A percentile compares a stretch with the other conserved stretches of the same genome.
Conservation (phyloP, 2,888 invertebrate genomes). For the Alloscopus bannaensis region DNA sequence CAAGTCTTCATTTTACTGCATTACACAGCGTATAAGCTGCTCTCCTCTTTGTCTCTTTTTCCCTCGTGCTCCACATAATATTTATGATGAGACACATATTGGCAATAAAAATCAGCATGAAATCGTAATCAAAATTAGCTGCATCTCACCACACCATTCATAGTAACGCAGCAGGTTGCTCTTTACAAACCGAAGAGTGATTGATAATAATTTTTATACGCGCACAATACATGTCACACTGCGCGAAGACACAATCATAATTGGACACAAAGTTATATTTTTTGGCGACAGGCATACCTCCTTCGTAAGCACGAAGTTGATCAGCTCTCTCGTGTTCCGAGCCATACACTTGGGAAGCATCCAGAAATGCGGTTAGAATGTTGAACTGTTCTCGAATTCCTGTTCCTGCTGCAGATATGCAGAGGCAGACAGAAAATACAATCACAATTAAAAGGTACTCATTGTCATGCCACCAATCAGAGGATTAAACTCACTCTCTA, state of each 20-base stretch:
- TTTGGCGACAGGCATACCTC: conserved; percentile 36
- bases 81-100: conserved; percentile 16
- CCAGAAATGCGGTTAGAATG: conserved; percentile 71
- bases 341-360: conserved; percentile 72
- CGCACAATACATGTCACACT: too few species aligned
- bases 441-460: background rate
- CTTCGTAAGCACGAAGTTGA: conserved; percentile 63
- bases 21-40: too few species aligned
- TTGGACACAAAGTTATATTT: background rate
- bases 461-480: conserved; percentile 4
- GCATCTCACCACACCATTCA: background rate
- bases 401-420: conserved; percentile 46
- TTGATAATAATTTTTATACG: background rate
- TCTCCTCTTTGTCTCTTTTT: background rate
- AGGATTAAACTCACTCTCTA: background rate
- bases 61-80: conserved; percentile 17
- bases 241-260: too few species aligned
- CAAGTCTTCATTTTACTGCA: background rate
- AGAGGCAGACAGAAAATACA: conserved; percentile 1
- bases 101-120: conserved; percentile 33
- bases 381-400: conserved; percentile 72
- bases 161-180: too few species aligned
- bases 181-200: too few species aligned
- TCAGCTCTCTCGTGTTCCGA: conserved; percentile 66
- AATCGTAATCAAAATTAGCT: conserved; percentile 12